phyloP scores from a whole-genome alignment of 2,113 vertebrate genomes.

The Oncorhynchus clarkii region DNA sequence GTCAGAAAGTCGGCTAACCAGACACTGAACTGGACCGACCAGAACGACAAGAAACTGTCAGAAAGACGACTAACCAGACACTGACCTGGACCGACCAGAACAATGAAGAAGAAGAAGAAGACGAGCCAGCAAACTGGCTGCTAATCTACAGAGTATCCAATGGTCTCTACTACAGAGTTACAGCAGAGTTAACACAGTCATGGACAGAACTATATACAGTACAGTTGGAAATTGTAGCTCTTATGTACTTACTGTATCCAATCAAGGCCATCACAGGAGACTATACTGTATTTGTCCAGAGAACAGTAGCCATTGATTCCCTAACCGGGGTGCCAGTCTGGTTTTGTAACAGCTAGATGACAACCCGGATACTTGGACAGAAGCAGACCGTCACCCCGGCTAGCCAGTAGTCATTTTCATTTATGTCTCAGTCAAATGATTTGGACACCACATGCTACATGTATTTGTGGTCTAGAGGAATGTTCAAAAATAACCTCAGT shows the following conservation, averaged over 20 bases:
- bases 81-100: too few species aligned
- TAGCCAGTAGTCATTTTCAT: neutral
- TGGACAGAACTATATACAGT: too few species aligned
- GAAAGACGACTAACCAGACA: neutral
- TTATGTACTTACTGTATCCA: too few species aligned
- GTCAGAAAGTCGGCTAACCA: too few species aligned
- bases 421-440: neutral
- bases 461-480: conserved; percentile 2
- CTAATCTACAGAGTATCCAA: too few species aligned
- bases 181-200: too few species aligned
- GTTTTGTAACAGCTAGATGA: neutral
- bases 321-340: neutral
- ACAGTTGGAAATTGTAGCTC: too few species aligned
- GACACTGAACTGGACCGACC: too few species aligned
- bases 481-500: conserved; percentile 33
- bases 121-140: too few species aligned
- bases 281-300: neutral
- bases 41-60: neutral
- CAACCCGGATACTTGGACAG: neutral
- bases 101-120: too few species aligned
- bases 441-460: neutral
- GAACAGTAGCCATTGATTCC: neutral
- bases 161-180: too few species aligned
- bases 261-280: too few species aligned
- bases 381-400: neutral